phyloP scores from a whole-genome alignment of 2,888 invertebrate species.

The Hartigia nigra region DNA sequence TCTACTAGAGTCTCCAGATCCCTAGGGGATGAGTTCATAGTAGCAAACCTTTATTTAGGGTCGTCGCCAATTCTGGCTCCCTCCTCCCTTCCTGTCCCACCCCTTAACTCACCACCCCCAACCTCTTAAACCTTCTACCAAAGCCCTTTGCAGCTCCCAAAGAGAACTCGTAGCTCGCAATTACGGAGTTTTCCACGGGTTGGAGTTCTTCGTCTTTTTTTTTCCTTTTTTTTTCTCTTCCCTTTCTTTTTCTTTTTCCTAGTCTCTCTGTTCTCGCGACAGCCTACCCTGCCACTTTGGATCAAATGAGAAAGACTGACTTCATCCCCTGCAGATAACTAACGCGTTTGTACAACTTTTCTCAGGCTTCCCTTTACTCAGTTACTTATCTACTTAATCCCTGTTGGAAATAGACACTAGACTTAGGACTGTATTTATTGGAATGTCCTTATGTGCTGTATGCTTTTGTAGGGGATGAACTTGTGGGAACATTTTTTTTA shows the following conservation, averaged over 20 bases:
- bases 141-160: background rate
- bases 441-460: background rate
- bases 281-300: slow-evolving; percentile 3
- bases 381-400: background rate
- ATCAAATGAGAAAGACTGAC: background rate
- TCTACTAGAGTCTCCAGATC: background rate
- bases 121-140: background rate
- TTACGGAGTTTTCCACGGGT: slow-evolving; percentile 26
- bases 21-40: background rate
- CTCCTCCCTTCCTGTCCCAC: background rate
- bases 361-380: background rate
- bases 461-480: background rate
- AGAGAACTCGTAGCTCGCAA: slow-evolving; percentile 2
- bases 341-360: background rate
- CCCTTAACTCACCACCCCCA: background rate
- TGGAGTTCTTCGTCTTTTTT: background rate
- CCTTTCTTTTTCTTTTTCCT: slow-evolving; percentile 4
- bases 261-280: slow-evolving; percentile 13
- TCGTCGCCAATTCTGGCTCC: background rate
- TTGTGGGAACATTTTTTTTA: background rate
- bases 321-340: background rate
- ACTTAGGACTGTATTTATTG: background rate
- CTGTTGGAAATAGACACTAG: background rate
- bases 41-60: background rate
- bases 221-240: slow-evolving; percentile 8